A percentile compares a stretch with the other conserved stretches of the same genome.
These are phyloP conservation scores for Ophiodon elongatus DNA, from an alignment of 2,113 vertebrate genomes.

Conservation along the genomic window DNA sequence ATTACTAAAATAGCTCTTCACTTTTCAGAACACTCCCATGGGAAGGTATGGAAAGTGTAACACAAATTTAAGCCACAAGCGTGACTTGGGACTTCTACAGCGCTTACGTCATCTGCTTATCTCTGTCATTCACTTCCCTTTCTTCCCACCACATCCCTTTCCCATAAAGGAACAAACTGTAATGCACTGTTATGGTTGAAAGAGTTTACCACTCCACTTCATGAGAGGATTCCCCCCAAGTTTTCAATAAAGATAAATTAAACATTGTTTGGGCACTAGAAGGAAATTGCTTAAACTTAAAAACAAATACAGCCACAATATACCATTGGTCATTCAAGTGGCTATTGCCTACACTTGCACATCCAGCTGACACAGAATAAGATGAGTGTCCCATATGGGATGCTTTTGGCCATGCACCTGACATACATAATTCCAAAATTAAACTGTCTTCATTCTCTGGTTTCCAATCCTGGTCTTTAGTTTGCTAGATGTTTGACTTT, in stretches of 20 bases:
- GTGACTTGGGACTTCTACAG: background rate
- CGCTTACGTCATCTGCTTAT: constrained; percentile 26
- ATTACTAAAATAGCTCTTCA: constrained; percentile 1
- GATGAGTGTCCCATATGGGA: background rate
- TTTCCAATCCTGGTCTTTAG: background rate
- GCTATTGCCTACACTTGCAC: background rate
- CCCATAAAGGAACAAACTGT: background rate
- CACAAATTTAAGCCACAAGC: background rate
- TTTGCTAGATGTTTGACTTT: background rate
- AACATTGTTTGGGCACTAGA: background rate
- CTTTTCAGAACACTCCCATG: background rate
- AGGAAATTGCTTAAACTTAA: background rate
- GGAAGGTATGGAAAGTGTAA: background rate
- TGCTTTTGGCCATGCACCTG: background rate
- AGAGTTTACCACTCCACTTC: background rate
- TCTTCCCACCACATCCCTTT: background rate
- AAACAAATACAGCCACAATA: background rate
- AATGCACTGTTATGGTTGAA: constrained; percentile 8
- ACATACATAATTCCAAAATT: background rate
- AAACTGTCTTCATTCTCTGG: background rate
- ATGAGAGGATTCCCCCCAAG: background rate
- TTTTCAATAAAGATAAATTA: background rate
- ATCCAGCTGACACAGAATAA: background rate
- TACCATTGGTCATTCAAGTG: background rate
- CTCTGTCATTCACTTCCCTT: constrained; percentile 18